A percentile compares a stretch with the other conserved stretches of the same genome.
Evolutionary conservation across 2,888 invertebrate species (phyloP).

Genomic region (Platycnemis pennipes): DNA sequence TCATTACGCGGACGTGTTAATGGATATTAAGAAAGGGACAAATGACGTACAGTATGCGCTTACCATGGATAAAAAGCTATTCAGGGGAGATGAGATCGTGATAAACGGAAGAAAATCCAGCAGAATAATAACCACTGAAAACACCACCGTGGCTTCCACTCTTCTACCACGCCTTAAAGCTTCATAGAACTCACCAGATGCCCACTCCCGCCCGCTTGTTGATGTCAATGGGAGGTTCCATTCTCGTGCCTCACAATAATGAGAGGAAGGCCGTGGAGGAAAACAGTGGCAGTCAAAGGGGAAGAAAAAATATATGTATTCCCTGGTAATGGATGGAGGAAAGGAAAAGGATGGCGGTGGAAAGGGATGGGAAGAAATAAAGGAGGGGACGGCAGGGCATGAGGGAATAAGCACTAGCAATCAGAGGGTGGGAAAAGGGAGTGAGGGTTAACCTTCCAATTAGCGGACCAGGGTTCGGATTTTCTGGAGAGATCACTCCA

Average conservation of each 20-base stretch:
- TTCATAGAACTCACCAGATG: not conserved
- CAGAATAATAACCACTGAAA: not conserved
- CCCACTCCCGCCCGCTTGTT: not conserved
- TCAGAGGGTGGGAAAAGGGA: not conserved
- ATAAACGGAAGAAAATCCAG: not conserved
- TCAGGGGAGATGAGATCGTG: not conserved
- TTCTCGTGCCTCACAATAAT: not conserved
- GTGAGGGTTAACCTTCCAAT: conserved; percentile 1
- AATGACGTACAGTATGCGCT: not conserved
- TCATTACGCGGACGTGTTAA: not conserved
- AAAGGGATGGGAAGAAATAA: not conserved
- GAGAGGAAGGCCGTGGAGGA: not conserved
- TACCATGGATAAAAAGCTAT: not conserved
- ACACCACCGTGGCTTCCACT: not conserved
- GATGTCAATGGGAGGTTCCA: not conserved
- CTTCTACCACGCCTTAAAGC: not conserved
- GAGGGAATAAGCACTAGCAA: not conserved
- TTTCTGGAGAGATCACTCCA: not conserved
- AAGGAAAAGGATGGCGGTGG: no score
- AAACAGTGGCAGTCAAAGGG: not conserved
- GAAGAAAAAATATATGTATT: not conserved
- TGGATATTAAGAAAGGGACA: not conserved
- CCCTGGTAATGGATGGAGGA: not conserved
- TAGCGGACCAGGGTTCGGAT: not conserved
- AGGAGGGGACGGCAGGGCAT: not conserved